Evolutionary conservation across 2,888 invertebrate genomes (phyloP), one percentile per base, ranked within the genome.

Genomic region (Mellilla xanthometata): DNA sequence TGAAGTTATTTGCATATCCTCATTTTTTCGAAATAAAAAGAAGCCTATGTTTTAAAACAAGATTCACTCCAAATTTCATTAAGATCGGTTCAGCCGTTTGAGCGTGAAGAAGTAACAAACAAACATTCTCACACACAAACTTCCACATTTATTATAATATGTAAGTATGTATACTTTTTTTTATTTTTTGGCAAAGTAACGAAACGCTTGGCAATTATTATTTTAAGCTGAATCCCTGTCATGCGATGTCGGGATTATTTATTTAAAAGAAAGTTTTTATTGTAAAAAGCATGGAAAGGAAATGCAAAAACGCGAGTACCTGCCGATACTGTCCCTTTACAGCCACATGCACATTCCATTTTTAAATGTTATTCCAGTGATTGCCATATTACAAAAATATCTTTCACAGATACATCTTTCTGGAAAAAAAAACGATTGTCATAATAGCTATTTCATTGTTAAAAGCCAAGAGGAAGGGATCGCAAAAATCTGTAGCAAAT

Each of bases 261-360:
- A 88, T 88, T 88, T 88, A 85, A 83, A 88, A 89, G 89, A 88
- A 89, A 89, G 89, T 89, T 88, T 86, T 88, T 87, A 87, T 82
- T 82, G 75, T 83, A 89, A 89, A 89, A 89, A 89, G 82, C 67
- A 58, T 61, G 83, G 83, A 82, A 77, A 89, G 88, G 89, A 89
- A 89, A 89, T 89, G 87, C 87, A 89, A 89, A 89, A 88, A 89
- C 84, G 66, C 65, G 65, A 59, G 76, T 77, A 76, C 75, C 76
- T 88, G 85, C 86, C 77, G 67, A 67, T 72, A 81, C 79, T 82
- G 87, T 84, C 86, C 87, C 84, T 81, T 81, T 72, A 70, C 80
- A 80, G 82, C 75, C 86, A 81, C 76, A 85, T 85, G 85, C 82
- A 68, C 81, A 83, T 81, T 82, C 77, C 72, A 72, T 73, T 76